phyloP scores from a whole-genome alignment of 2,113 vertebrate species.

The Sarotherodon lohbergeri region DNA sequence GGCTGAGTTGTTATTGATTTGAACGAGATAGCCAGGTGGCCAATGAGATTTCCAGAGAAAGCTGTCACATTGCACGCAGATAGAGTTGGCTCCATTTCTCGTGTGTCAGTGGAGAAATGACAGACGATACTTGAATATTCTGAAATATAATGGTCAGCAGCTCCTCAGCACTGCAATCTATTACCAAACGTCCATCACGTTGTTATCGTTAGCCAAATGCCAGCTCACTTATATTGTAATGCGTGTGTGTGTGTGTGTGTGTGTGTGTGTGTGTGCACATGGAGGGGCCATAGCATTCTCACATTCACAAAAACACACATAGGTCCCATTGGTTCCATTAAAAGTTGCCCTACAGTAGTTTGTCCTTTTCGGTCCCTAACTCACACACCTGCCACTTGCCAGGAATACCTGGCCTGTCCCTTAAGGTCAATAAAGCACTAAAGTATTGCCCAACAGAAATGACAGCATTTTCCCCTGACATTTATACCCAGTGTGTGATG shows the following conservation, averaged over 20 bases:
- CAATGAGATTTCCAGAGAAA: conserved; percentile 33
- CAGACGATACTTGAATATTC: conserved; percentile 43
- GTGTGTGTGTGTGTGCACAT: background rate
- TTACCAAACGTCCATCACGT: conserved; percentile 26
- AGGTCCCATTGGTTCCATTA: conserved; percentile 68
- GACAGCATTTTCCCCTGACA: conserved; percentile 45
- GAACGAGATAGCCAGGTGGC: conserved; percentile 56
- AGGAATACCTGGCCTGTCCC: conserved; percentile 42
- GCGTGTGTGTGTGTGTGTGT: background rate
- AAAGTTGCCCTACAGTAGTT: conserved; percentile 69
- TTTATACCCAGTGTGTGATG: conserved; percentile 45
- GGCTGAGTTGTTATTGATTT: conserved; percentile 58
- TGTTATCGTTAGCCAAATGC: conserved; percentile 24
- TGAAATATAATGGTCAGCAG: conserved; percentile 16
- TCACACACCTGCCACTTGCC: conserved; percentile 58
- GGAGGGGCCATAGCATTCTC: background rate
- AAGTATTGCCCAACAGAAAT: conserved; percentile 49
- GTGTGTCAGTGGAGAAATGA: conserved; percentile 34
- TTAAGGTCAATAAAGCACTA: conserved; percentile 62
- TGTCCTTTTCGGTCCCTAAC: conserved; percentile 41
- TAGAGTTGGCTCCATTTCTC: conserved; percentile 15
- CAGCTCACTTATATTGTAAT: background rate
- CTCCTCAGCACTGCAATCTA: conserved; percentile 43
- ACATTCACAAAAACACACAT: conserved; percentile 11
- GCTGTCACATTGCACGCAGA: conserved; percentile 33